These are phyloP conservation scores for Dorcus parallelipipedus DNA, from an alignment of 2,888 invertebrate genomes.

Conservation along the genomic window DNA sequence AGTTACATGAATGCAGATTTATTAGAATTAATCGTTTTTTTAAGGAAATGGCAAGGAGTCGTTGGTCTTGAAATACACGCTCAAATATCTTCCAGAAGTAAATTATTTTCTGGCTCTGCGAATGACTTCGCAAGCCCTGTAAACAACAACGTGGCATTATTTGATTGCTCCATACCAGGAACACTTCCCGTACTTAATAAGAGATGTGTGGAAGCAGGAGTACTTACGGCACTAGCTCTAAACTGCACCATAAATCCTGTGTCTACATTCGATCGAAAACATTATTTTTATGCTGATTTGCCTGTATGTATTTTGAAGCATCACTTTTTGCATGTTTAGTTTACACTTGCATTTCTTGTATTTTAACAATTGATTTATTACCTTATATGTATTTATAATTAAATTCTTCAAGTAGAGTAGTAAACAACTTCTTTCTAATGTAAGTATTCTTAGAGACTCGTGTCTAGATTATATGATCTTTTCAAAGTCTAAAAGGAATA, in stretches of 20 bases:
- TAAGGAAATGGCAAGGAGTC: slow-evolving; percentile 59
- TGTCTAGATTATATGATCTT: too few relatives aligned
- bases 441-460: too few relatives aligned
- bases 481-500: too few relatives aligned
- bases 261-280: slow-evolving; percentile 94
- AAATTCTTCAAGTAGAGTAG: too few relatives aligned
- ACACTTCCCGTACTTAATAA: slow-evolving; percentile 85
- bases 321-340: too few relatives aligned
- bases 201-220: slow-evolving; percentile 84
- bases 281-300: slow-evolving; percentile 98
- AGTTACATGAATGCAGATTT: too few relatives aligned
- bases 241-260: slow-evolving; percentile 79
- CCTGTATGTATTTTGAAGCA: slow-evolving; percentile 60
- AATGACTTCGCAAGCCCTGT: slow-evolving; percentile 71
- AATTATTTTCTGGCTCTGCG: slow-evolving; percentile 86
- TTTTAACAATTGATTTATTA: too few relatives aligned
- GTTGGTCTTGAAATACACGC: slow-evolving; percentile 96
- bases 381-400: too few relatives aligned
- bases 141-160: slow-evolving; percentile 81
- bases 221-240: slow-evolving; percentile 83
- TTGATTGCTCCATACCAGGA: slow-evolving; percentile 93
- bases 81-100: slow-evolving; percentile 81
- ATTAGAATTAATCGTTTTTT: too few relatives aligned
- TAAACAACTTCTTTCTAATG: too few relatives aligned
- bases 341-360: too few relatives aligned